These are phyloP conservation scores for Sympetrum striolatum DNA, from an alignment of 2,888 invertebrate species.

Conservation along the genomic window DNA sequence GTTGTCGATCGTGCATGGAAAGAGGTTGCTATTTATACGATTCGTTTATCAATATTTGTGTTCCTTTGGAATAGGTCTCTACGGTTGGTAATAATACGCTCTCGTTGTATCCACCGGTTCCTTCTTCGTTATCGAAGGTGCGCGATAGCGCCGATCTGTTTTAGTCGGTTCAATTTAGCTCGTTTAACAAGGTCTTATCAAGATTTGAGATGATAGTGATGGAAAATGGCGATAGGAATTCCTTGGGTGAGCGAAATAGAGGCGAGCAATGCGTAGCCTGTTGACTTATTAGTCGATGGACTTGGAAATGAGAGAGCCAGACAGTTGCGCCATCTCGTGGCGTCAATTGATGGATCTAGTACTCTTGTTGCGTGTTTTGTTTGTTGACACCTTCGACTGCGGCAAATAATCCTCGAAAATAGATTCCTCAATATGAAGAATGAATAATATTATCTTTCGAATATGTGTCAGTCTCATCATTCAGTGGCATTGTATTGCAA, in stretches of 20 bases:
- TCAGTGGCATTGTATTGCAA: too few relatives aligned
- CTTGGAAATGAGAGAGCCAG: not conserved
- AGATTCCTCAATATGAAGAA: too few relatives aligned
- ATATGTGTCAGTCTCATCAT: too few relatives aligned
- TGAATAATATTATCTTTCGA: too few relatives aligned
- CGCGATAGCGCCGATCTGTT: not conserved
- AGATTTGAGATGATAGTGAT: not conserved
- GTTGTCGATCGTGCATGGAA: not conserved
- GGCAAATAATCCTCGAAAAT: too few relatives aligned
- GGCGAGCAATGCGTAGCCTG: not conserved
- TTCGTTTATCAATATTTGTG: not conserved
- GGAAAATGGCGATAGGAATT: too few relatives aligned
- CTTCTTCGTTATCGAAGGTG: not conserved
- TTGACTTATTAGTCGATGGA: conserved; percentile 7
- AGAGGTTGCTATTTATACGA: not conserved
- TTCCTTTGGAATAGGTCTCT: not conserved
- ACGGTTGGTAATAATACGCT: not conserved
- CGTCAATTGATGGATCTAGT: not conserved
- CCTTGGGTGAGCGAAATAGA: too few relatives aligned
- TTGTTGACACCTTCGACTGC: too few relatives aligned
- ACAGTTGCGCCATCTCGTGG: not conserved
- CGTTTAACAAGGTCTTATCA: not conserved
- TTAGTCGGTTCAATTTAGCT: too few relatives aligned
- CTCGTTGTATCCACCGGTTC: not conserved
- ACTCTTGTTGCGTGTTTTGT: too few relatives aligned